Base-by-base conservation (phyloP, 1,140 invertebrate species). In the Papilio xuthus region DNA sequence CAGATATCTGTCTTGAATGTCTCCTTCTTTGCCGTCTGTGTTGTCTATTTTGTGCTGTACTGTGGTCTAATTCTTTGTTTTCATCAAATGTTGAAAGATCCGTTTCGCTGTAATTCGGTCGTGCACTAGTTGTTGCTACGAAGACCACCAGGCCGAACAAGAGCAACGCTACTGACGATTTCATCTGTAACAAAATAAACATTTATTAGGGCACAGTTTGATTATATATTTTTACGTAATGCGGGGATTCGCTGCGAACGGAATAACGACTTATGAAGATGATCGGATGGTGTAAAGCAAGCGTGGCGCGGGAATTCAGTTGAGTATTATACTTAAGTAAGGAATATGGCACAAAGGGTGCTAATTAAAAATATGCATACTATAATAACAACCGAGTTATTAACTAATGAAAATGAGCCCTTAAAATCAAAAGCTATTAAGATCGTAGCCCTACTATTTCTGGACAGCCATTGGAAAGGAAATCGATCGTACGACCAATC, bases 21-120 rank as follows among this genome's bases (percentile, higher is more conserved):
- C 89, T 82, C 42, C n/a, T 73, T 12, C 86, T 80, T 67, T 90
- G 87, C 77, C 90, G 82, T 79, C 82, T 71, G 50, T 71, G n/a
- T 0, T 80, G 56, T 28, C 20, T 74, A 42, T 53, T 72, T 74
- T 70, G 42, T 47, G 47, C 63, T 42, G 76, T 60, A 10, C 10
- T 23, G 20, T 26, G 78, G 15, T 81, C 50, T 50, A 80, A 41
- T 41, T 47, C 50, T 7, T 69, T 20, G 56, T 80, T 79, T 1
- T 80, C 44, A 13, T 73, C 42, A 9, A 71, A 71, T 28, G 42
- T 50, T 10, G 42, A 47, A 73, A 73, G 71, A 18, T 73, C 42
- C 2, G 42, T 15, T 42, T 73, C 41, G 20, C 42, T 7, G 37
- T 44, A 20, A 15, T 73, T 47, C 23, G 71, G 71, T 50, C 71